Percentiles rank a stretch among this genome's conserved stretches.
Conservation (phyloP, 2,888 invertebrate genomes). For the Nymphalis urticae region DNA sequence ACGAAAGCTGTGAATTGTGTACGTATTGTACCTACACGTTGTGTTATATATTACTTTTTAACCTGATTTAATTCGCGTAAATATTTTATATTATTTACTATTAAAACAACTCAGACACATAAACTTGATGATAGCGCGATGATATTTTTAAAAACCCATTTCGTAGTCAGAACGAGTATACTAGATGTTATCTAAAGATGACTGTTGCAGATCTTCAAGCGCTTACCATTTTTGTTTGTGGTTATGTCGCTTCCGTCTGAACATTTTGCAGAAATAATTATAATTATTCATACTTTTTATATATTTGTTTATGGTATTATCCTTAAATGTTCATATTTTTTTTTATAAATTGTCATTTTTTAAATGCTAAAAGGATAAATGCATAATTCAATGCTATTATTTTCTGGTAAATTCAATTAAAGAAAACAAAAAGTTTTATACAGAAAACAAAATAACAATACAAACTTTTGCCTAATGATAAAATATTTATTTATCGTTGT, state of each 20-base stretch:
- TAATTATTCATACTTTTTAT: too few relatives aligned
- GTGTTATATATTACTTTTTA: too few relatives aligned
- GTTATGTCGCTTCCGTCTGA: neutral
- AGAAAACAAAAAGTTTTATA: too few relatives aligned
- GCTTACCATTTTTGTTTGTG: neutral
- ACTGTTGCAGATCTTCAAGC: conserved; percentile 5
- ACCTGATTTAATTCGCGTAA: too few relatives aligned
- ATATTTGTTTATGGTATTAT: too few relatives aligned
- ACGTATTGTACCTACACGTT: too few relatives aligned
- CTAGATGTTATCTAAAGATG: conserved; percentile 28
- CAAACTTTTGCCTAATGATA: conserved; percentile 4
- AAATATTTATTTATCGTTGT: conserved; percentile 45
- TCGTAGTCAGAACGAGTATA: conserved; percentile 19
- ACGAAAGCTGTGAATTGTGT: too few relatives aligned
- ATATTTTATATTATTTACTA: too few relatives aligned
- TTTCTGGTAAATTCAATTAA: too few relatives aligned
- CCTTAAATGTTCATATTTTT: neutral
- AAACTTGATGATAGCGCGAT: neutral
- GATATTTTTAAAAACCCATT: conserved; percentile 1
- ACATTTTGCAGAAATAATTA: neutral
- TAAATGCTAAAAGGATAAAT: too few relatives aligned
- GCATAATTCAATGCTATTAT: too few relatives aligned
- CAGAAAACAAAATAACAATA: too few relatives aligned
- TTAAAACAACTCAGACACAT: neutral
- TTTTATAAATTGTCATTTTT: neutral